phyloP scores from a whole-genome alignment of 2,797 vertebrate genomes.

The Phoebastria nigripes region DNA sequence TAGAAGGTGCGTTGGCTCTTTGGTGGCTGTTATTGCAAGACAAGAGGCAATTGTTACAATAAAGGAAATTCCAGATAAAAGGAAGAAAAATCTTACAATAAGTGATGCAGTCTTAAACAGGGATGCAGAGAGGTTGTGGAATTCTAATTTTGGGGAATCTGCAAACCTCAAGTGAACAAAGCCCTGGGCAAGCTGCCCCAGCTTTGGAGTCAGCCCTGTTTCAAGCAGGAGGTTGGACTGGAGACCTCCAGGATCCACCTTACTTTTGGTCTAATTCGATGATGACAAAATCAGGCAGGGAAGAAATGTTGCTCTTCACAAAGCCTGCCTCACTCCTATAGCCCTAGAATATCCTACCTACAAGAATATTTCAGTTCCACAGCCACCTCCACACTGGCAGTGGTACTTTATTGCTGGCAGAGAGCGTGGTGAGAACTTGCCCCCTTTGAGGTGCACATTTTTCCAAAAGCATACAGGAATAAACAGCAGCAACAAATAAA shows the following conservation, averaged over 20 bases:
- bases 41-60: background rate
- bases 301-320: background rate
- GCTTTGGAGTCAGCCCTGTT: background rate
- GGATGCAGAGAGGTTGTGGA: background rate
- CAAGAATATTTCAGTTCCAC: background rate
- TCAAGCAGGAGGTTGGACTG: background rate
- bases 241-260: background rate
- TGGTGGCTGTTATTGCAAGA: background rate
- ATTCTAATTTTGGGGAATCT: background rate
- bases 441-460: too few species aligned
- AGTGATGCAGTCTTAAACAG: background rate
- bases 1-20: background rate
- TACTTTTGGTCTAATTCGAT: background rate
- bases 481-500: background rate
- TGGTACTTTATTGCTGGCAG: background rate
- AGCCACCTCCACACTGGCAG: background rate
- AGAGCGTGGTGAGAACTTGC: background rate
- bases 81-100: background rate
- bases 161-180: background rate
- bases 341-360: background rate
- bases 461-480: background rate
- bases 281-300: background rate
- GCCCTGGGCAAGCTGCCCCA: background rate
- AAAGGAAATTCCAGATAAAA: background rate
- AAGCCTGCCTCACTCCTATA: background rate